Percentiles rank a stretch among this genome's conserved stretches.
phyloP scores from a whole-genome alignment of 2,888 invertebrate species.

The Metalampra italica region DNA sequence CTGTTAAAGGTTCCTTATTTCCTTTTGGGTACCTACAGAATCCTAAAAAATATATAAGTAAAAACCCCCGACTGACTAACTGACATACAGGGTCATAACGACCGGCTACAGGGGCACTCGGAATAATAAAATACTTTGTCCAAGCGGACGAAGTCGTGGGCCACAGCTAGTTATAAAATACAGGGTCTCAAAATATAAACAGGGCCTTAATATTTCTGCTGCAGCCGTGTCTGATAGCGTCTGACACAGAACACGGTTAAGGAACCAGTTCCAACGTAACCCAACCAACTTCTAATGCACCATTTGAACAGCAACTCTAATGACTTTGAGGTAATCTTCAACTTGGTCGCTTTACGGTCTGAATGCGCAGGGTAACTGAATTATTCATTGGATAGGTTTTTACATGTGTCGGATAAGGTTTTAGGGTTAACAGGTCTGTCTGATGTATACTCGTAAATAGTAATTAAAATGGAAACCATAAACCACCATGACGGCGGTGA shows the following conservation, averaged over 20 bases:
- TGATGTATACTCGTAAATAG: constrained; percentile 1
- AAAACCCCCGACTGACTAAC: no score
- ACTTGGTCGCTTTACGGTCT: constrained; percentile 16
- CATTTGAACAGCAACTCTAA: background rate
- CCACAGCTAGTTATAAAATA: no score
- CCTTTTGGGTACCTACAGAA: no score
- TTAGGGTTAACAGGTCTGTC: constrained; percentile 29
- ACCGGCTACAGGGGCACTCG: no score
- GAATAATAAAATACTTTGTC: no score
- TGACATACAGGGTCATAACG: no score
- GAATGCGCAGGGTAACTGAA: constrained; percentile 15
- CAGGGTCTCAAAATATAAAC: no score
- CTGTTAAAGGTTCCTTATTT: no score
- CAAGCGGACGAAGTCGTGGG: no score
- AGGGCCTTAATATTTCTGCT: no score
- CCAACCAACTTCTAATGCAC: constrained; percentile 10
- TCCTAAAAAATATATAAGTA: no score
- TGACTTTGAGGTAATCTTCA: constrained; percentile 2
- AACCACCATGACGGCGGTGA: no score
- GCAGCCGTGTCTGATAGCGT: constrained; percentile 1
- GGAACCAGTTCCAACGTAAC: constrained; percentile 19
- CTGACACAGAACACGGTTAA: constrained; percentile 22
- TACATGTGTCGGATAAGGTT: constrained; percentile 22
- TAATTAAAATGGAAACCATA: constrained; percentile 3
- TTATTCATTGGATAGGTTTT: constrained; percentile 26